Evolutionary conservation across 2,797 vertebrate genomes (phyloP).

Genomic region (Oreochromis grahami): DNA sequence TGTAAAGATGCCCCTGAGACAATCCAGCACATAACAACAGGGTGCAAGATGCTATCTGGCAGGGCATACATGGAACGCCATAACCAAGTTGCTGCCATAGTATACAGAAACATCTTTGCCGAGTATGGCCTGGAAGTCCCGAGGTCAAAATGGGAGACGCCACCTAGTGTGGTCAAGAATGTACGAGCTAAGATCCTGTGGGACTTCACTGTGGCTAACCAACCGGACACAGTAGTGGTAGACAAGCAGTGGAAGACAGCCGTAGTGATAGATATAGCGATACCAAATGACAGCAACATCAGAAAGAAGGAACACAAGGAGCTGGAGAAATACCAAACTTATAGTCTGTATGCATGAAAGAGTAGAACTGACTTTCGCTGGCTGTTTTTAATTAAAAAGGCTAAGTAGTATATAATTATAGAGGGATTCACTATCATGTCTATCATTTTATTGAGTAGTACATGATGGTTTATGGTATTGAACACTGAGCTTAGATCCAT

Average conservation of each 20-base stretch:
- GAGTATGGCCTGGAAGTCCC: neutral
- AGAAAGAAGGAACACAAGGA: neutral
- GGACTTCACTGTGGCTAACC: neutral
- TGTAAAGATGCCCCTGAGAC: neutral
- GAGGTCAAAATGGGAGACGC: neutral
- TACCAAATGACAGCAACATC: neutral
- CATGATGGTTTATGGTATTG: neutral
- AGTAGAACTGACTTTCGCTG: neutral
- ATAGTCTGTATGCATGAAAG: neutral
- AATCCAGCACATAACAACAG: accelerated
- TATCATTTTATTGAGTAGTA: neutral
- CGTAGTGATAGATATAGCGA: neutral
- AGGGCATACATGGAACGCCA: neutral
- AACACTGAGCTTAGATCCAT: neutral
- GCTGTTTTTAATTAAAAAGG: neutral
- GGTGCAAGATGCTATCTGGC: neutral
- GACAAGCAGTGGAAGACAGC: neutral
- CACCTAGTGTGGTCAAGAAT: neutral
- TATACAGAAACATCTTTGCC: neutral
- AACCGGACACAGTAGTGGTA: neutral
- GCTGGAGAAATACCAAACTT: neutral
- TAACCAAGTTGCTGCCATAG: neutral
- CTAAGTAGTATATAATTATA: neutral
- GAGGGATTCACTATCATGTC: neutral
- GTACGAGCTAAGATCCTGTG: neutral